phyloP scores from a whole-genome alignment of 2,797 vertebrate species.

The Setipinna tenuifilis region DNA sequence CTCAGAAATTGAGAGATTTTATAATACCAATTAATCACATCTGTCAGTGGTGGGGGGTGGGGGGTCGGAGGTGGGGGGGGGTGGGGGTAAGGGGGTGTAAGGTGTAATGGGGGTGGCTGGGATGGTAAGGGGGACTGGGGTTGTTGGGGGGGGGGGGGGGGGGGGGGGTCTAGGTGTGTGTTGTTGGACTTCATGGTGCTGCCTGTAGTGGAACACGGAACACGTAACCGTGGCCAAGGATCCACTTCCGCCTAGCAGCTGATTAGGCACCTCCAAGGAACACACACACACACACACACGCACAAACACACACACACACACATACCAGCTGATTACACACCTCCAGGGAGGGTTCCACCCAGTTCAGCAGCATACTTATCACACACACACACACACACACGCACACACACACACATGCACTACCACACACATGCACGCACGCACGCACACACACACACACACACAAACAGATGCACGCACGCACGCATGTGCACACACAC shows the following conservation, averaged over 20 bases:
- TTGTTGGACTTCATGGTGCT: slow-evolving; percentile 67
- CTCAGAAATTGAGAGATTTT: not conserved
- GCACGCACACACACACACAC: no score
- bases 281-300: no score
- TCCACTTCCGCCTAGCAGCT: slow-evolving; percentile 72
- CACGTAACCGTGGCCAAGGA: slow-evolving; percentile 63
- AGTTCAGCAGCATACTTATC: no score
- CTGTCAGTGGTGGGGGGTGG: slow-evolving; percentile 36
- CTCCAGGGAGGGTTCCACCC: no score
- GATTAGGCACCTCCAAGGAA: slow-evolving; percentile 71
- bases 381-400: no score
- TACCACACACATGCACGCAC: no score
- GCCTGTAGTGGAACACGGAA: slow-evolving; percentile 69
- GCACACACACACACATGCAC: no score
- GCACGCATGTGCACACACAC: no score
- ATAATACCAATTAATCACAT: not conserved
- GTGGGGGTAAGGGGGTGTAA: not conserved
- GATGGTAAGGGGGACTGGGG: slow-evolving; percentile 57
- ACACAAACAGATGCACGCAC: slow-evolving; percentile 38
- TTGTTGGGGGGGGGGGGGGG: no score
- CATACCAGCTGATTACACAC: no score
- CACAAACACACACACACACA: no score
- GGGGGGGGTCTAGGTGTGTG: slow-evolving; percentile 65
- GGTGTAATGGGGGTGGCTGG: not conserved
- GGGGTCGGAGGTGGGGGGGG: not conserved